A percentile compares a stretch with the other conserved stretches of the same genome.
Evolutionary conservation across 2,888 invertebrate genomes (phyloP).

Genomic region (Chrysolina americana): DNA sequence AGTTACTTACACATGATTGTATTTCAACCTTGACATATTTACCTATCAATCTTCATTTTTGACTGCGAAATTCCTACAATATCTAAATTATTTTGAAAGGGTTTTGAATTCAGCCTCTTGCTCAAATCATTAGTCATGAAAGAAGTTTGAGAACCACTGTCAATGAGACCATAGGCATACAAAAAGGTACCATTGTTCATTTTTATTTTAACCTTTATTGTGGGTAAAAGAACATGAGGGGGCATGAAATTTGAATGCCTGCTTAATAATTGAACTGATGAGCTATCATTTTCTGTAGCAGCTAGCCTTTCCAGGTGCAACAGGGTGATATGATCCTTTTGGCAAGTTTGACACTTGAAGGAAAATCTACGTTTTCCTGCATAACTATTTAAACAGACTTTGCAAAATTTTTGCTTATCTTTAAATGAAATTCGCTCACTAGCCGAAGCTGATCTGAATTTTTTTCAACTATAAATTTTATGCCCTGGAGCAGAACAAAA

Average conservation of each 20-base stretch:
- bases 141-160: slow-evolving; percentile 28
- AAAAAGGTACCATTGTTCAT: slow-evolving; percentile 5
- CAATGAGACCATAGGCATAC: slow-evolving; percentile 22
- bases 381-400: slow-evolving; percentile 1
- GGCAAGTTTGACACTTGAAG: slow-evolving; percentile 18
- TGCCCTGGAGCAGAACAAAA: slow-evolving; percentile 30
- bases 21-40: neutral
- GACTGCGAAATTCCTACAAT: slow-evolving; percentile 16
- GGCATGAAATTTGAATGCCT: neutral
- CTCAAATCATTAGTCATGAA: slow-evolving; percentile 15
- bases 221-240: neutral
- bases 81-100: slow-evolving; percentile 6
- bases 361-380: slow-evolving; percentile 3
- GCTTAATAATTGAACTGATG: neutral
- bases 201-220: slow-evolving; percentile 7
- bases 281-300: neutral
- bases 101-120: slow-evolving; percentile 13
- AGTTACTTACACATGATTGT: slow-evolving; percentile 17
- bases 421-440: no score
- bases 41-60: slow-evolving; percentile 21
- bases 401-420: no score
- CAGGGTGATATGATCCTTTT: slow-evolving; percentile 8
- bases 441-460: slow-evolving; percentile 22
- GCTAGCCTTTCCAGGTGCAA: neutral
- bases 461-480: slow-evolving; percentile 35